Percentiles rank a stretch among this genome's conserved stretches.
phyloP scores from a whole-genome alignment of 1,140 invertebrate species.

The Ylistrum balloti region DNA sequence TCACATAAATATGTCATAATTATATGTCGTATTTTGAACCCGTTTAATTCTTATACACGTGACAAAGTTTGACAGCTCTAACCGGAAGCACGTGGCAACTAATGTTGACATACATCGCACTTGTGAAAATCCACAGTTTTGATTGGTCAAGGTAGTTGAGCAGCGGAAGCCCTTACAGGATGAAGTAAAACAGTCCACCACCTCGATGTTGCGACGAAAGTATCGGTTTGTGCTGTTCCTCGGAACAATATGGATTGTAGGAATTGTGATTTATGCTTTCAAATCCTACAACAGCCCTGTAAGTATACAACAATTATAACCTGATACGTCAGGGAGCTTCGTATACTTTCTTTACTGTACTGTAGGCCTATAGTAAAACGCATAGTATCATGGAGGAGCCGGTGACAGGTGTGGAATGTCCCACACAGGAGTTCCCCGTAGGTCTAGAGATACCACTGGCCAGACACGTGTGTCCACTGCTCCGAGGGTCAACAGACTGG shows the following conservation, averaged over 20 bases:
- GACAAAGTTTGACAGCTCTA: neutral
- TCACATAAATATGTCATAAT: too few relatives aligned
- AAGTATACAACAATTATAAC: conserved; percentile 29
- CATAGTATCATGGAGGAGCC: neutral
- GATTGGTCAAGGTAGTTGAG: conserved; percentile 49
- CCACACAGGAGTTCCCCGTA: conserved; percentile 1
- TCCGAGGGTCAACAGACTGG: neutral
- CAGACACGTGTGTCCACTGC: neutral
- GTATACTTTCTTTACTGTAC: neutral
- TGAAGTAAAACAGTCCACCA: conserved; percentile 47
- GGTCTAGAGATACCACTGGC: neutral
- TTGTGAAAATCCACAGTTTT: neutral
- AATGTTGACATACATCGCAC: conserved; percentile 46
- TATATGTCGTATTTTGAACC: too few relatives aligned
- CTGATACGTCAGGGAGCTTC: neutral
- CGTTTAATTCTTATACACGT: too few relatives aligned
- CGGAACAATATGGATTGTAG: conserved; percentile 57
- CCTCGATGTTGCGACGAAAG: conserved; percentile 59
- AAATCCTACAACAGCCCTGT: conserved; percentile 58
- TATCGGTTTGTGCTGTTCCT: conserved; percentile 60
- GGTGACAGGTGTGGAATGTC: conserved; percentile 6
- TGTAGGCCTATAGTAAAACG: neutral
- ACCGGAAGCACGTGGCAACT: conserved; percentile 28
- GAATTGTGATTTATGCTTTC: conserved; percentile 55
- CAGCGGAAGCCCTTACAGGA: conserved; percentile 26